Evolutionary conservation across 1,140 invertebrate genomes (phyloP), one percentile per base, ranked within the genome.

Genomic region (Drosophila guanche): DNA sequence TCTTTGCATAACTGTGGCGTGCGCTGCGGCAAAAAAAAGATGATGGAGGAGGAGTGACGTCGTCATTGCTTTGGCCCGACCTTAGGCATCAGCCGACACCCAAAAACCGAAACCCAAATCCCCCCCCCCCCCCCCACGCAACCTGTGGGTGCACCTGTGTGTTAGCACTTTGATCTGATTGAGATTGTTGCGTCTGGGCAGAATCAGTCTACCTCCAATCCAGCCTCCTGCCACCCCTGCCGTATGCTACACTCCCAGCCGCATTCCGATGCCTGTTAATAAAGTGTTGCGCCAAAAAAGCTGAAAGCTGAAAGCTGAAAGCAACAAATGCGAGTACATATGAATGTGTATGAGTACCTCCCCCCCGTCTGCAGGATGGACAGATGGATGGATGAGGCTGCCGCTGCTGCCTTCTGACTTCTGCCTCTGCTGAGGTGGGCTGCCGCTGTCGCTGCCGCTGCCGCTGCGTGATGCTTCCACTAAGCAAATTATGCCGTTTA

Each of bases 401-500:
- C 43, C 42, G 53, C 33, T 54, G 52, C 40, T 37, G 50, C 50
- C 27, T 20, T 7, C 20, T 27, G 33, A 10, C 47, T 16, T 20
- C n/a, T 52, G 50, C 50, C 29, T 33, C 14, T 52, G 14, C 50
- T 52, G 33, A 66, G 48, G 63, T 54, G 63, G 45, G 47, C 58
- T 37, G 33, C 22, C 4, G 40, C 42, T 16, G 25, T 42, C 45
- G 40, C 45, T 25, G 41, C 51, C 45, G 66, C 60, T 73, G 76
- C 43, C 61, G 75, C 68, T 60, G 58, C 54, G 67, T 84, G 80
- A 86, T 73, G 81, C 84, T 62, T 79, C 77, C 81, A 85, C 68
- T 74, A 78, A 77, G 60, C 81, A 56, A 63, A 81, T 71, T 88
- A 81, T 81, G 77, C 88, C 88, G 83, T 88, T 86, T 86, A 86